These are phyloP conservation scores for Cephalopholis sonnerati DNA, from an alignment of 2,113 vertebrate genomes.

Conservation along the genomic window DNA sequence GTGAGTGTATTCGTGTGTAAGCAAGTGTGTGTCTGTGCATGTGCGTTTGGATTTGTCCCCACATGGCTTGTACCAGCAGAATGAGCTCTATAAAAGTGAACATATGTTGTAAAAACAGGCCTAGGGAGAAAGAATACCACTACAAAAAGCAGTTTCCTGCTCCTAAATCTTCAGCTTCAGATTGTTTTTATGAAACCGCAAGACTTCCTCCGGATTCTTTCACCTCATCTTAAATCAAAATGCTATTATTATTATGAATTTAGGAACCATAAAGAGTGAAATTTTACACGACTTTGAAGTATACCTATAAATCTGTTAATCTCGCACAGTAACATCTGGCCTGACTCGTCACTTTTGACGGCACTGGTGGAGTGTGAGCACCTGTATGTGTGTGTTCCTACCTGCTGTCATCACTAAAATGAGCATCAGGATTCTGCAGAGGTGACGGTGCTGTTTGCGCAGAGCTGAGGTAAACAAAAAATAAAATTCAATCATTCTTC, in stretches of 20 bases:
- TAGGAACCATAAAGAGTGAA: constrained; percentile 1
- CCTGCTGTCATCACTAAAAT: constrained; percentile 71
- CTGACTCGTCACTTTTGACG: not conserved
- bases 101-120: constrained; percentile 20
- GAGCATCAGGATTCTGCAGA: constrained; percentile 19
- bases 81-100: constrained; percentile 44
- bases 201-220: constrained; percentile 5
- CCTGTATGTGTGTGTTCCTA: constrained; percentile 46
- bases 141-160: not conserved
- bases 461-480: constrained; percentile 76
- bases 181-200: constrained; percentile 19
- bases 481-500: constrained; percentile 28
- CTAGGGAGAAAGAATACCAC: not conserved
- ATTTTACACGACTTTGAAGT: constrained; percentile 12
- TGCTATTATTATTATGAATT: constrained; percentile 4
- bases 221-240: constrained; percentile 8
- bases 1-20: constrained; percentile 7
- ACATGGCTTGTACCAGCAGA: constrained; percentile 18
- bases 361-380: not conserved
- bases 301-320: not conserved
- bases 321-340: constrained; percentile 11
- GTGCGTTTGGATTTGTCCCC: constrained; percentile 23
- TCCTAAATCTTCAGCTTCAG: constrained; percentile 16
- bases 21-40: not conserved
- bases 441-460: constrained; percentile 29